phyloP scores from a whole-genome alignment of 2,113 vertebrate species.

The Rhinoderma darwinii region DNA sequence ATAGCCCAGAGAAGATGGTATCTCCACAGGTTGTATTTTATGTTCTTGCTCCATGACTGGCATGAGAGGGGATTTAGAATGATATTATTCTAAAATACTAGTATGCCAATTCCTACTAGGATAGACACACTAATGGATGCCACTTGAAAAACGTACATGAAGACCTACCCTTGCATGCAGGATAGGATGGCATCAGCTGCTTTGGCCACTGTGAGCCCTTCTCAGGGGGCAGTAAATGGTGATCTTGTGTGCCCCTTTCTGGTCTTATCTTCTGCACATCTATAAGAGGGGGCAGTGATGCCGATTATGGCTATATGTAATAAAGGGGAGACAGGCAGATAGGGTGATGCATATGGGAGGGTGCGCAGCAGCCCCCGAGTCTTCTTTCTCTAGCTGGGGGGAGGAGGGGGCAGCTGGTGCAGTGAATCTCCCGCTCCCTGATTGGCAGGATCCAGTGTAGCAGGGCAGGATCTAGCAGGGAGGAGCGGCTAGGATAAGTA shows the following conservation, averaged over 20 bases:
- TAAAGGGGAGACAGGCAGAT: neutral
- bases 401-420: conserved; percentile 45
- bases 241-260: neutral
- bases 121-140: neutral
- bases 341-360: neutral
- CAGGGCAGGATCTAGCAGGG: conserved; percentile 29
- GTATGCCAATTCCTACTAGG: neutral
- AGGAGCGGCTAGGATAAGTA: neutral
- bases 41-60: conserved; percentile 33
- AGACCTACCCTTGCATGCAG: conserved; percentile 21
- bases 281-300: neutral
- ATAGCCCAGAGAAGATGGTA: conserved; percentile 69
- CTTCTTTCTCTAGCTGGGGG: neutral
- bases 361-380: neutral
- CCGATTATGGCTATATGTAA: neutral
- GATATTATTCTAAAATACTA: neutral
- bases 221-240: conserved; percentile 8
- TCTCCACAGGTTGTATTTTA: neutral
- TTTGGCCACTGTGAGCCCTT: neutral
- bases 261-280: neutral
- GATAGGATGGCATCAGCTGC: neutral
- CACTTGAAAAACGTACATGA: neutral
- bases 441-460: conserved; percentile 31
- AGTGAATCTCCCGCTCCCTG: conserved; percentile 31
- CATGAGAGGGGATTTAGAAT: neutral